Evolutionary conservation across 2,888 invertebrate genomes (phyloP).

Genomic region (Agrochola lota): DNA sequence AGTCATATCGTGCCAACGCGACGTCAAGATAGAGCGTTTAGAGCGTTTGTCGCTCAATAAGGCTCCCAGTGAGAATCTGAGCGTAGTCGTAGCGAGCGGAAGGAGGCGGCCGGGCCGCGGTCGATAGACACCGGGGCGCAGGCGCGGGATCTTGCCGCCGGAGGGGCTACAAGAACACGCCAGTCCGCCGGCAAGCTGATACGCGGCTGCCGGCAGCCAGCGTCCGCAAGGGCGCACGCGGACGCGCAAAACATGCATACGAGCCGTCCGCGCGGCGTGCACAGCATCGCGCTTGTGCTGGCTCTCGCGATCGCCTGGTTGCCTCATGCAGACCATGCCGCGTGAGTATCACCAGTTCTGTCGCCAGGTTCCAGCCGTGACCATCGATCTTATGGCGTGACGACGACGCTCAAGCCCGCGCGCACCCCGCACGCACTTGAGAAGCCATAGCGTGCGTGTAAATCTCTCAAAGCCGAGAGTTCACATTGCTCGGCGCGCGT

Average conservation of each 20-base stretch:
- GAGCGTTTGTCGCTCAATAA: constrained; percentile 81
- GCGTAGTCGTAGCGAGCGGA: constrained; percentile 76
- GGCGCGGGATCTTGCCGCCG: constrained; percentile 78
- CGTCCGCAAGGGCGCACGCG: constrained; percentile 78
- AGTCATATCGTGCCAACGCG: constrained; percentile 69
- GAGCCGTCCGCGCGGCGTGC: constrained; percentile 84
- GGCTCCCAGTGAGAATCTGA: constrained; percentile 80
- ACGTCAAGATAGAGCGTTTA: constrained; percentile 76
- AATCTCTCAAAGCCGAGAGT: constrained; percentile 73
- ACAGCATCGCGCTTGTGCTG: constrained; percentile 83
- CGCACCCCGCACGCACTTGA: constrained; percentile 64
- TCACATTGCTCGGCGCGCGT: constrained; percentile 68
- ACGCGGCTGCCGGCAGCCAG: constrained; percentile 85
- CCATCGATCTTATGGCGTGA: constrained; percentile 62
- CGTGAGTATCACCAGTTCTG: constrained; percentile 79
- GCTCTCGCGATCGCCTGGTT: constrained; percentile 83
- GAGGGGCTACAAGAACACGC: constrained; percentile 73
- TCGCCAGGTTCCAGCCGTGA: constrained; percentile 42
- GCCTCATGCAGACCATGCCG: constrained; percentile 83
- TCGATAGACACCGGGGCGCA: constrained; percentile 84
- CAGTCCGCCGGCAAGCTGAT: constrained; percentile 84
- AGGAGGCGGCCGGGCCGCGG: constrained; percentile 79
- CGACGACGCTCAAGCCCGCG: constrained; percentile 55
- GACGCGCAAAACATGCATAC: constrained; percentile 81
- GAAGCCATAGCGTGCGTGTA: constrained; percentile 79